Base-by-base conservation (phyloP, 2,797 vertebrate species). In the Naso thynnoides region DNA sequence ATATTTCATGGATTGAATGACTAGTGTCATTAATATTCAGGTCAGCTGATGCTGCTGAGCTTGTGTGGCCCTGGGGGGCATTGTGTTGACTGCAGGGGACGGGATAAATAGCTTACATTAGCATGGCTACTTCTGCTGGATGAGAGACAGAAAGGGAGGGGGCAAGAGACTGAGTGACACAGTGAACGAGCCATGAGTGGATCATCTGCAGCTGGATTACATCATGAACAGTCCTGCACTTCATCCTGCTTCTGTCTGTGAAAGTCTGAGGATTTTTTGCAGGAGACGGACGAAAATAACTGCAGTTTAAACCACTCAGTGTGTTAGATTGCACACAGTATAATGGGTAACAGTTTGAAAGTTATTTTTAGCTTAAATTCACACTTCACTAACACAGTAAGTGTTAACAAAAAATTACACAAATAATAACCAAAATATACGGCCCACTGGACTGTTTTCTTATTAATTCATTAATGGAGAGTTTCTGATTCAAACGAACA, bases 101-200 rank as follows among this genome's bases (percentile, higher is more conserved):
- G 26, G 53, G 82, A 88, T 91, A 90, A 91, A 90, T 89, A 84
- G 83, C 82, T 84, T 78, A 79, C 62, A 84, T 91, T 88, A 88
- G 83, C 73, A 78, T 74, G 72, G 69, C 72, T 72, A 67, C 54
- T 58, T 78, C 68, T 75, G 18, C 57, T 74, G 69, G 58, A 49
- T 45, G 52, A 67, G 58, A 77, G 64, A 63, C 26, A 48, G 41
- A 10, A 19, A 52, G 50, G 31, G 2, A 15, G 62, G 15, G 26
- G 52, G 39, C 27, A 38, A 10, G 57, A 70, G 47, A 76, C 38
- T 19, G 60, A 57, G 47, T 55, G 72, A 75, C 66, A 76, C 59
- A 58, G 81, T 67, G 83, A 87, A 70, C 26, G 23, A 57, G 71
- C 68, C 73, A 52, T 79, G 85, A 76, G 61, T 61, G 44, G 70